A percentile compares a stretch with the other conserved stretches of the same genome.
phyloP scores from a whole-genome alignment of 2,888 invertebrate genomes.

The Protodeltote pygarga region DNA sequence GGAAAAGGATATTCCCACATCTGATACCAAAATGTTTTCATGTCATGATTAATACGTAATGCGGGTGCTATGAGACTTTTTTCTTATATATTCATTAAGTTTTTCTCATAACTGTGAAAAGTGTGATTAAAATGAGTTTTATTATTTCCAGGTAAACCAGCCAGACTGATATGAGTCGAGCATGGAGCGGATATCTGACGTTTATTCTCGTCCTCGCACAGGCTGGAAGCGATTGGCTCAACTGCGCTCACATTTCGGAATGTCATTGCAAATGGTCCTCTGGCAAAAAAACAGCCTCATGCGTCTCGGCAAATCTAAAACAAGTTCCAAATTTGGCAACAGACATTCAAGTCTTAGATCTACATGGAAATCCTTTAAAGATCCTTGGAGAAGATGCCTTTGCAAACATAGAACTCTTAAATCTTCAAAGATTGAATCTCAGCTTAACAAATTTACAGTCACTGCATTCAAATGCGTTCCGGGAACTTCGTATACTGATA shows the following conservation, averaged over 20 bases:
- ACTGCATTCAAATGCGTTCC: constrained; percentile 93
- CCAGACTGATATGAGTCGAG: constrained; percentile 60
- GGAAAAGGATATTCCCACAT: constrained; percentile 35
- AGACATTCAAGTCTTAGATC: constrained; percentile 90
- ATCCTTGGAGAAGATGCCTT: constrained; percentile 92
- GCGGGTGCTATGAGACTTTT: constrained; percentile 23
- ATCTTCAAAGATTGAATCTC: constrained; percentile 94
- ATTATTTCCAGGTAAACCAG: constrained; percentile 72
- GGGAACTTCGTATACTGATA: constrained; percentile 93
- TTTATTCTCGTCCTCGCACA: constrained; percentile 64
- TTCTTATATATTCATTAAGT: not conserved
- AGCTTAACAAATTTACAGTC: constrained; percentile 91
- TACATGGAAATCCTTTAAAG: constrained; percentile 92
- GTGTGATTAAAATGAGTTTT: constrained; percentile 7
- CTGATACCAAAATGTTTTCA: constrained; percentile 34
- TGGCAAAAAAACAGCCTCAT: constrained; percentile 95
- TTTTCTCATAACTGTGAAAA: no score
- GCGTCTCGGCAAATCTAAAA: constrained; percentile 91
- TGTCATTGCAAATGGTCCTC: constrained; percentile 97
- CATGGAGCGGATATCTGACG: constrained; percentile 68
- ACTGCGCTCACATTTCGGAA: constrained; percentile 90
- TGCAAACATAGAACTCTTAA: constrained; percentile 91
- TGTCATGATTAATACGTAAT: constrained; percentile 42
- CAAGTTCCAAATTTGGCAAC: constrained; percentile 88
- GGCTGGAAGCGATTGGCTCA: constrained; percentile 91